Evolutionary conservation across 2,888 invertebrate species (phyloP), one percentile per base, ranked within the genome.

Genomic region (Habroteleia sp.): DNA sequence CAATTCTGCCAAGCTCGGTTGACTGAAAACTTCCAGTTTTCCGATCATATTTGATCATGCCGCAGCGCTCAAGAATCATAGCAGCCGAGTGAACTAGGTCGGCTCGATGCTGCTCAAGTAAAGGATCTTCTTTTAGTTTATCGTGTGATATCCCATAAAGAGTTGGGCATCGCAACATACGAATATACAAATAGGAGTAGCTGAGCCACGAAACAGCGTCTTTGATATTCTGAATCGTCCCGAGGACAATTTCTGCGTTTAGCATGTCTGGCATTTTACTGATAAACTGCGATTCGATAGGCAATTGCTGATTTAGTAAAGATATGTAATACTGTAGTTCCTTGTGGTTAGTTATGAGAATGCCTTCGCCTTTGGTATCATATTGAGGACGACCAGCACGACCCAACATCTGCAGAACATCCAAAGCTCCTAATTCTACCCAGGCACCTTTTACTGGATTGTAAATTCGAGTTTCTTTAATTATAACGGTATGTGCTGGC

Each of bases 271-370:
- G 95, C 84, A 99, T 90, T 88, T 96, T 97, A 54, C 94, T 91
- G 13, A 99, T 92, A 83, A 99, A 91, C 90, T 99, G 99, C 0
- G 97, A 97, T 89, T 99, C 99, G 54, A 99, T 97, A 0, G 99
- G 99, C 77, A 99, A 90, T 87, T 99, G 99, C 87, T 99, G 99
- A 90, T 99, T 99, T 77, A 99, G 91, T 8, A 99, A 91, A 0
- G 98, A 99, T 13, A 99, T 90, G 89, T 99, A 99, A 89, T 98
- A 99, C 83, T 99, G 98, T 4, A 99, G 92, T 89, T 99, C 99
- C 75, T 97, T 97, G 90, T 99, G 99, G 88, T 99, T 99, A 0
- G 99, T 99, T 54, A 99, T 98, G 25, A 99, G 91, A 83, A 99
- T 98, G 65, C 99, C 93, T 89, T 97, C 96, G 69, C 97, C 99